These are phyloP conservation scores for Camponotus pennsylvanicus DNA, from an alignment of 1,140 invertebrate genomes.

Conservation along the genomic window DNA sequence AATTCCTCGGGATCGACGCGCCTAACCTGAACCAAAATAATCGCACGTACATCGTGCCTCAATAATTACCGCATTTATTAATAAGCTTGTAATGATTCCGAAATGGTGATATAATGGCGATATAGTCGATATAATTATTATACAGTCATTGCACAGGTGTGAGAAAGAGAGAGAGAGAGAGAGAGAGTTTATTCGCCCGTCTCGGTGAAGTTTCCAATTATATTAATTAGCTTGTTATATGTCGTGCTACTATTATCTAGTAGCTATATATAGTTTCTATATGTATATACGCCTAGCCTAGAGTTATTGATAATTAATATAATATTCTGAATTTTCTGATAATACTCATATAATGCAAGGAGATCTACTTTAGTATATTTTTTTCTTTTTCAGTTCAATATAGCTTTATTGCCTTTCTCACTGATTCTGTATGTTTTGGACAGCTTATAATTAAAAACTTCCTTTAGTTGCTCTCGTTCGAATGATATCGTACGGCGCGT, in stretches of 20 bases:
- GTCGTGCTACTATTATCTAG: conserved; percentile 68
- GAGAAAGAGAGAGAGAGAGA: conserved; percentile 1
- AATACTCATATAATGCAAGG: conserved; percentile 73
- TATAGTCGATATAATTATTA: conserved; percentile 68
- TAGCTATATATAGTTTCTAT: conserved; percentile 64
- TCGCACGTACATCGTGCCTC: conserved; percentile 55
- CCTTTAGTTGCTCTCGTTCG: conserved; percentile 10
- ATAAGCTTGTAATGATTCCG: conserved; percentile 66
- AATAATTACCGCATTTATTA: conserved; percentile 35
- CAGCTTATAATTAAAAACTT: conserved; percentile 75
- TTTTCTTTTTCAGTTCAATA: conserved; percentile 71
- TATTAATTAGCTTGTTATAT: conserved; percentile 63
- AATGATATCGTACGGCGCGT: conserved; percentile 62
- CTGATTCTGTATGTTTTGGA: conserved; percentile 76
- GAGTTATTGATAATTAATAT: conserved; percentile 71
- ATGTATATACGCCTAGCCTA: conserved; percentile 69
- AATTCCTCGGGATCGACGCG: not conserved
- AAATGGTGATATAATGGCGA: conserved; percentile 75
- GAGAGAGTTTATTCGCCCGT: conserved; percentile 42
- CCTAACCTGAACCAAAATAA: conserved; percentile 65
- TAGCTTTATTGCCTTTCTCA: conserved; percentile 78
- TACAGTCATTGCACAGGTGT: conserved; percentile 72
- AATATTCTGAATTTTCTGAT: conserved; percentile 70
- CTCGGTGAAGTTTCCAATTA: conserved; percentile 54
- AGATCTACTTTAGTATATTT: conserved; percentile 75